Evolutionary conservation across 2,888 invertebrate genomes (phyloP).

Genomic region (Odontothrips loti): DNA sequence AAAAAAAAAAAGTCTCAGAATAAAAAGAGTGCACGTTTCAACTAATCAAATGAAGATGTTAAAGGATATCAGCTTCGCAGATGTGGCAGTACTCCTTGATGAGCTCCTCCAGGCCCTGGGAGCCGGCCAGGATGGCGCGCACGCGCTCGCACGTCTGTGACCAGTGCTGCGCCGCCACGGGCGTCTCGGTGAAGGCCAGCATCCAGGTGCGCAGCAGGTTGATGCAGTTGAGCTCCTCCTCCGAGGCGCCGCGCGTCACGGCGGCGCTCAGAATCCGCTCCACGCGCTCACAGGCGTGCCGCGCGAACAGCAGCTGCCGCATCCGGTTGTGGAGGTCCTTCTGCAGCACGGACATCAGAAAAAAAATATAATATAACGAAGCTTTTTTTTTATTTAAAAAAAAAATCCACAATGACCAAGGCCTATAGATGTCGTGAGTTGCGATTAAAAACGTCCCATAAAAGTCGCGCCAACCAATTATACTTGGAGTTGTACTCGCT

Average conservation of each 20-base stretch:
- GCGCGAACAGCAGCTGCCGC: conserved; percentile 34
- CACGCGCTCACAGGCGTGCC: conserved; percentile 36
- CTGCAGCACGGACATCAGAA: conserved; percentile 32
- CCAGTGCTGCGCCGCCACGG: conserved; percentile 30
- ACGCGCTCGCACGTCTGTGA: conserved; percentile 32
- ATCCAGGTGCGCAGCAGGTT: conserved; percentile 30
- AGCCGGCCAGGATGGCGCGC: conserved; percentile 33
- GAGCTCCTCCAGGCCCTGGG: conserved; percentile 6
- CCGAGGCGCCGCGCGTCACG: conserved; percentile 26
- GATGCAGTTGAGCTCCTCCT: conserved; percentile 32
- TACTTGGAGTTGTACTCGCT: no score
- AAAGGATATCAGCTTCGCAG: conserved; percentile 38
- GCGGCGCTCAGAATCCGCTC: conserved; percentile 29
- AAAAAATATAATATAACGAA: conserved; percentile 37
- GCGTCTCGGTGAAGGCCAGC: conserved; percentile 27
- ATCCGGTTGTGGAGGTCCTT: conserved; percentile 33
- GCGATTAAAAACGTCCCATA: no score
- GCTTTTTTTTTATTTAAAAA: conserved; percentile 29
- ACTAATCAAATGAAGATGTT: no score
- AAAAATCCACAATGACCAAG: no score
- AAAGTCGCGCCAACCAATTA: no score
- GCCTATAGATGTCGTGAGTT: no score
- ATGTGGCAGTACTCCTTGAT: conserved; percentile 35
- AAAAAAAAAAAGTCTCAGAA: no score
- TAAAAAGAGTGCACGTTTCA: no score